Percentiles rank a stretch among this genome's conserved stretches.
Evolutionary conservation across 2,888 invertebrate genomes (phyloP).

Genomic region (Chymomyza procnemis): DNA sequence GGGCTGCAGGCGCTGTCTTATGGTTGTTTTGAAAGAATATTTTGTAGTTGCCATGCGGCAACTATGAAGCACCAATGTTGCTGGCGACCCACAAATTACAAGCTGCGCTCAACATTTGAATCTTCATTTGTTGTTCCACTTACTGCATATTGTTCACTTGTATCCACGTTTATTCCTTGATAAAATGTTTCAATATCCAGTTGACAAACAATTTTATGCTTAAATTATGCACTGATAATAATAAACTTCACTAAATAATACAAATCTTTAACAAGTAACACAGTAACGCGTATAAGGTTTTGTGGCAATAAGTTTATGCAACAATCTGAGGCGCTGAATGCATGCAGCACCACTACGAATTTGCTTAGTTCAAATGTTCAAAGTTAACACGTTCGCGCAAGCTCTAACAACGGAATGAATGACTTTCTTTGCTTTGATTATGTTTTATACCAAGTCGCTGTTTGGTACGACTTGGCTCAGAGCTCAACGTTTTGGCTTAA

Average conservation of each 20-base stretch:
- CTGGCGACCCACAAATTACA: constrained; percentile 31
- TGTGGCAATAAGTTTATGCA: constrained; percentile 4
- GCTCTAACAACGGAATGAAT: constrained; percentile 76
- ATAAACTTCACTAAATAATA: neutral
- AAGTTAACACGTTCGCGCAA: constrained; percentile 54
- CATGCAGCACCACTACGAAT: neutral
- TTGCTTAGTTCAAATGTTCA: neutral
- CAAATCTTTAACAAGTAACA: neutral
- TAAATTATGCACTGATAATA: neutral
- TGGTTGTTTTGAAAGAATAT: constrained; percentile 61
- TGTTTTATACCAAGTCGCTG: constrained; percentile 71
- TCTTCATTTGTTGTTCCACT: constrained; percentile 48
- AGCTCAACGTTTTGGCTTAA: constrained; percentile 24
- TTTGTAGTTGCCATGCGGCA: constrained; percentile 57
- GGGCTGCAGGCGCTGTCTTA: neutral
- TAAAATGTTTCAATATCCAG: neutral
- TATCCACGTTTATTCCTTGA: constrained; percentile 22
- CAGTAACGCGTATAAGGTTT: neutral
- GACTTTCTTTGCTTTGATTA: constrained; percentile 75
- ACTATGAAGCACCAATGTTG: constrained; percentile 34
- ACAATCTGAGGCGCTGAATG: neutral
- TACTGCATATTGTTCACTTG: constrained; percentile 51
- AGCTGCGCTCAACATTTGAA: constrained; percentile 27
- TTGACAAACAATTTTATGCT: no score
- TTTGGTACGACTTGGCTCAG: neutral